Evolutionary conservation across 2,797 vertebrate genomes (phyloP).

Genomic region (Hafferia zeledoni): DNA sequence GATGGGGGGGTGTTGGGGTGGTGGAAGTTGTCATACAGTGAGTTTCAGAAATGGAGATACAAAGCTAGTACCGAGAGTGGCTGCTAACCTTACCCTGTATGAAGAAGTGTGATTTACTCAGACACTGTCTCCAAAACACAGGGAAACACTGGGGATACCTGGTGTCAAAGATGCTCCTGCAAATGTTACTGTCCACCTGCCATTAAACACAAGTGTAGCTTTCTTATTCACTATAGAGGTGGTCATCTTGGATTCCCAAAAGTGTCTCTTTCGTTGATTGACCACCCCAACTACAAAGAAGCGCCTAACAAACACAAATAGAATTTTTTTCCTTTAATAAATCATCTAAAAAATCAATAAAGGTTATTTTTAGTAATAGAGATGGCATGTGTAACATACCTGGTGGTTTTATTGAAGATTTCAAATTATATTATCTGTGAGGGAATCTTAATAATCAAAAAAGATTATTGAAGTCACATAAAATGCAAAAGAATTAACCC

Average conservation of each 20-base stretch:
- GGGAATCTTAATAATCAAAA: neutral
- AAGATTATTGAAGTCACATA: neutral
- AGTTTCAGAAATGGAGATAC: neutral
- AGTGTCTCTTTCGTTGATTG: neutral
- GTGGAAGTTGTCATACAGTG: neutral
- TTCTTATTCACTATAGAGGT: neutral
- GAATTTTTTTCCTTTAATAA: neutral
- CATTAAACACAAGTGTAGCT: neutral
- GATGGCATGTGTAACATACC: neutral
- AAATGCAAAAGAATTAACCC: neutral
- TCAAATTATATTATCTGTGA: neutral
- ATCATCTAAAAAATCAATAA: neutral
- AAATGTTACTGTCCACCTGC: neutral
- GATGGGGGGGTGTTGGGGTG: too few species aligned
- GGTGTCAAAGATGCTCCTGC: neutral
- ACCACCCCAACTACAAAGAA: neutral
- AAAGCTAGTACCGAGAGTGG: neutral
- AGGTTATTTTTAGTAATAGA: neutral
- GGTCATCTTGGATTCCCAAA: neutral
- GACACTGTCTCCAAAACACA: accelerated
- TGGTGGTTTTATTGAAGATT: neutral
- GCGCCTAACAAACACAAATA: neutral
- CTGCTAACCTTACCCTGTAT: neutral
- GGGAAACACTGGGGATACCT: neutral
- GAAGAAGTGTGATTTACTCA: neutral